A percentile compares a stretch with the other conserved stretches of the same genome.
phyloP scores from a whole-genome alignment of 2,888 invertebrate genomes.

The Empis stercorea region DNA sequence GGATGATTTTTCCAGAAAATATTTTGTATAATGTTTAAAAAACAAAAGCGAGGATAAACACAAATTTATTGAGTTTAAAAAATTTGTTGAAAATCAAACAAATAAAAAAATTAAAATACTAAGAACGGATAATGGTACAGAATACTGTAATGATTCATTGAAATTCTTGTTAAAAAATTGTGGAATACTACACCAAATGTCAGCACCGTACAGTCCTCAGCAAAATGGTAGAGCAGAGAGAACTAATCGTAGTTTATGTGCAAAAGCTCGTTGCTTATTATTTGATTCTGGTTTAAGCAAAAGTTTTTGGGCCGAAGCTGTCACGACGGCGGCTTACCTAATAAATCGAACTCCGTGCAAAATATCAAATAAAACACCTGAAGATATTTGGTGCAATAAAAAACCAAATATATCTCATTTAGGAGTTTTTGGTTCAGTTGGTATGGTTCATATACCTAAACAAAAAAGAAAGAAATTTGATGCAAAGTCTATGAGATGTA shows the following conservation, averaged over 20 bases:
- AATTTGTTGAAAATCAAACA: too few relatives aligned
- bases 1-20: background rate
- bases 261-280: constrained; percentile 15
- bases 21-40: background rate
- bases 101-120: too few relatives aligned
- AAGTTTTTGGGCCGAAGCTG: constrained; percentile 12
- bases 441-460: constrained; percentile 3
- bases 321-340: constrained; percentile 12
- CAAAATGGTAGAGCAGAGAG: background rate
- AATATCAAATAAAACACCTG: constrained; percentile 19
- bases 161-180: background rate
- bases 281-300: constrained; percentile 5
- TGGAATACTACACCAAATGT: constrained; percentile 1
- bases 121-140: too few relatives aligned
- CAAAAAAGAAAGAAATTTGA: too few relatives aligned
- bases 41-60: background rate
- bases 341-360: constrained; percentile 1
- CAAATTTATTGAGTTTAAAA: too few relatives aligned
- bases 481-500: too few relatives aligned
- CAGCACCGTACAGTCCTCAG: background rate
- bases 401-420: constrained; percentile 23
- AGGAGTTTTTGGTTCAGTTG: constrained; percentile 24
- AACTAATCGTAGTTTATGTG: constrained; percentile 12
- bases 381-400: constrained; percentile 24
- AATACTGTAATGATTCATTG: background rate